Evolutionary conservation across 2,113 vertebrate species (phyloP), one percentile per base, ranked within the genome.

Genomic region (Tonatia bakeri): DNA sequence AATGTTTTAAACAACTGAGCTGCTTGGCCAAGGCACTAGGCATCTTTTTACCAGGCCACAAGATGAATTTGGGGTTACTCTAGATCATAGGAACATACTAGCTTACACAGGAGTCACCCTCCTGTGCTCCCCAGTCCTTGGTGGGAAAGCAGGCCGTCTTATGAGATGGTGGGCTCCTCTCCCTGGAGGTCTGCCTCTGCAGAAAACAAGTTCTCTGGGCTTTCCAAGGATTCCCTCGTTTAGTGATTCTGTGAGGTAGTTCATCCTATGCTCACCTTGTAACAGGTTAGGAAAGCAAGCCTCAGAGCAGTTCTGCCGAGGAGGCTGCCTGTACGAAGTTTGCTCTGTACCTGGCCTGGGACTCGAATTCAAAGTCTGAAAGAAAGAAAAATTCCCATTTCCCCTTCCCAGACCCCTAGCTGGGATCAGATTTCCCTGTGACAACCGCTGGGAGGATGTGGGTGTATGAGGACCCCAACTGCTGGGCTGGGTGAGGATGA

Each of bases 361-460:
- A 69, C 43, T 52, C n/a, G 11, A 75, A 22, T 47, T 83, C 72
- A 11, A 28, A 79, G 73, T 92, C 31, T n/a, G 36, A 85, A 88
- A 61, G 88, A 33, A 73, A 45, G 67, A 50, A 38, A 79, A 47
- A 33, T 91, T 91, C 50, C 40, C 20, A 12, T 33, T 75, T 83
- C 61, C 43, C 69, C 77, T 69, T 94, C 90, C 75, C 64, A 85
- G 10, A 83, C 17, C 31, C 83, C 79, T 47, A 47, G 22, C 64
- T n/a, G 75, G 47, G 54, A 75, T 91, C 61, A 64, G 54, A 45
- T 91, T 86, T 93, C 94, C 72, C 1, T 33, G 43, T 43, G 79
- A 38, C 11, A 73, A 47, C 28, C 0, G 0, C 24, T 52, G 36
- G 56, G 59, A 85, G 67, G 33, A 50, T 65, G 5, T 36, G 43